Evolutionary conservation across 1,140 invertebrate species (phyloP), one percentile per base, ranked within the genome.

Genomic region (Phortica variegata): DNA sequence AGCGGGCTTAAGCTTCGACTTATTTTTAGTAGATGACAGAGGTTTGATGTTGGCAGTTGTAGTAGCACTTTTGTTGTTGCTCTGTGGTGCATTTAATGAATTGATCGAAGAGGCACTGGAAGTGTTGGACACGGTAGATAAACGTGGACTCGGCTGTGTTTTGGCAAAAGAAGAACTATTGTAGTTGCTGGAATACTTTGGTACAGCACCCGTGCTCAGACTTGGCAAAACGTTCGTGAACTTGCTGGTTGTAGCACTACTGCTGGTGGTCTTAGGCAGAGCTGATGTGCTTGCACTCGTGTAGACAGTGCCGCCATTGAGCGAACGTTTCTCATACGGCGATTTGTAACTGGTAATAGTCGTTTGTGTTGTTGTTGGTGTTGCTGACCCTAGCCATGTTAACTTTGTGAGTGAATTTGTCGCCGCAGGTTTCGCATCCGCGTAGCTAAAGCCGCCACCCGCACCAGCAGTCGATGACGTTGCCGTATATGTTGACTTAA

Each of bases 1-100:
- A 5, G 72, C 72, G 6, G 72, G 60, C 43, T 65, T 69, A 3
- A 70, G 41, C 9, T 60, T 59, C 6, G 41, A 34, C 15, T 48
- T 49, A 9, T 34, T 36, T 55, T 33, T 63, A 56, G 15, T 13
- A 16, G 7, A 36, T 15, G n/a, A 12, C 32, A 0, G 23, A 2
- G 13, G 47, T n/a, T 46, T 6, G 29, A 13, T n/a, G 32, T 33
- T 5, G 36, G n/a, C 3, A 26, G 12, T 3, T 20, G 23, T 9
- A 19, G 3, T 10, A 7, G 13, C 8, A 17, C 16, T 8, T 33
- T 33, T 29, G 19, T 56, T 0, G 46, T 2, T 12, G 17, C 29
- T 9, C 56, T 44, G 4, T 42, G 37, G 3, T n/a, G 63, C 48
- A 47, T 66, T 63, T 2, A 8, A 12, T 43, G 12, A n/a, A 10